Evolutionary conservation across 2,113 vertebrate species (phyloP).

Genomic region (Eptesicus fuscus): DNA sequence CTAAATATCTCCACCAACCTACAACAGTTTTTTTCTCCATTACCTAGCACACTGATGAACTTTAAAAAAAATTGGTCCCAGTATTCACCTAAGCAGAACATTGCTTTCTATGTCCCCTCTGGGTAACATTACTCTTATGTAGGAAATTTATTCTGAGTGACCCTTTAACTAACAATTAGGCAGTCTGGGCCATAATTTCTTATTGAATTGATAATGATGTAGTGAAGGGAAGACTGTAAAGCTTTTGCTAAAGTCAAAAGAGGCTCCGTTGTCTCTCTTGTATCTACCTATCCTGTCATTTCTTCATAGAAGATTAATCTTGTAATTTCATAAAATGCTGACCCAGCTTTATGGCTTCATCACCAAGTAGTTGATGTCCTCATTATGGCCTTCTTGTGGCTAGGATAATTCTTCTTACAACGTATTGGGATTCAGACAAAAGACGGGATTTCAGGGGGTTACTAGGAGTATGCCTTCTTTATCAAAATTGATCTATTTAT

Average conservation of each 20-base stretch:
- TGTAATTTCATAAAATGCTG: conserved; percentile 61
- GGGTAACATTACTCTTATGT: conserved; percentile 64
- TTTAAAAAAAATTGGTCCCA: conserved; percentile 36
- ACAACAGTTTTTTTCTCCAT: conserved; percentile 39
- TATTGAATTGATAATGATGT: conserved; percentile 59
- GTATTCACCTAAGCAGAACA: conserved; percentile 43
- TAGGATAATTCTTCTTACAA: neutral
- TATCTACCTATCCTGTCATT: conserved; percentile 45
- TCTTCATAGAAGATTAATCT: conserved; percentile 64
- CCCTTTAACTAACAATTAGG: conserved; percentile 68
- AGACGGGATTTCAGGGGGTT: neutral
- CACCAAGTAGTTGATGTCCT: conserved; percentile 23
- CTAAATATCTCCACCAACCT: conserved; percentile 23
- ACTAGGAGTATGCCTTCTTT: neutral
- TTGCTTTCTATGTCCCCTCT: conserved; percentile 45
- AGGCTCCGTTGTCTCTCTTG: conserved; percentile 16
- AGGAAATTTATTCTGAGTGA: conserved; percentile 70
- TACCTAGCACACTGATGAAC: conserved; percentile 45
- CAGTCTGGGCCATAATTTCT: conserved; percentile 61
- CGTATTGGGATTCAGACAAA: conserved; percentile 1
- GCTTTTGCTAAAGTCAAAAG: conserved; percentile 58
- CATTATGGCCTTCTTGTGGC: neutral
- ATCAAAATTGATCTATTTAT: neutral
- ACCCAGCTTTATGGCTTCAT: conserved; percentile 39
- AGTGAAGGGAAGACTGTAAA: conserved; percentile 57